Percentiles rank a stretch among this genome's conserved stretches.
phyloP scores from a whole-genome alignment of 2,888 invertebrate genomes.

The Sarcophaga carnaria region DNA sequence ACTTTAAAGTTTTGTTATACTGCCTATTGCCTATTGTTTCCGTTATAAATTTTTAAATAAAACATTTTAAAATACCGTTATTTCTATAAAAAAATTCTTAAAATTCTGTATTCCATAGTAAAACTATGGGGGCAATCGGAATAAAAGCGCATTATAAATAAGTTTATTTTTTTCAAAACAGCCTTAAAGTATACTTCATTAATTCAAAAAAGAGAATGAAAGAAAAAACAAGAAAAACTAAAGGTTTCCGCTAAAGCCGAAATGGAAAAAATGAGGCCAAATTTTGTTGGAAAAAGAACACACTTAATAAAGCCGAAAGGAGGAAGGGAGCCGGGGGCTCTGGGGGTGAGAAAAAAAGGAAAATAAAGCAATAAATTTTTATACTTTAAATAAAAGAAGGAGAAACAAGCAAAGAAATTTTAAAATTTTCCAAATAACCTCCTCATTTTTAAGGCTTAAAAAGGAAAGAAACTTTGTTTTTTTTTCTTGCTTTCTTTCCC shows the following conservation, averaged over 20 bases:
- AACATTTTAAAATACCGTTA: not conserved
- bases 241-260: constrained; percentile 42
- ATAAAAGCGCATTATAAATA: too few relatives aligned
- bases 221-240: constrained; percentile 29
- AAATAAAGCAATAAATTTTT: constrained; percentile 16
- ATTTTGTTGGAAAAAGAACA: constrained; percentile 21
- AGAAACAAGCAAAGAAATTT: not conserved
- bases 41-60: constrained; percentile 1
- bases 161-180: not conserved
- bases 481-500: not conserved
- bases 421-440: too few relatives aligned
- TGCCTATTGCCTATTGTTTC: constrained; percentile 9
- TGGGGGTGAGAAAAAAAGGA: not conserved
- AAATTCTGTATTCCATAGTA: too few relatives aligned
- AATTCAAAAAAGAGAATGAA: constrained; percentile 24
- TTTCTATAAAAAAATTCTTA: too few relatives aligned
- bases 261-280: constrained; percentile 38
- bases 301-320: not conserved
- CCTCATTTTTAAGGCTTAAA: not conserved
- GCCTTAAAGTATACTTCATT: constrained; percentile 67
- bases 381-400: not conserved
- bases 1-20: not conserved
- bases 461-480: not conserved
- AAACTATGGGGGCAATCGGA: too few relatives aligned
- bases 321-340: too few relatives aligned